Conservation (phyloP, 23 tunicate genomes). For the Trididemnum nubilum region DNA sequence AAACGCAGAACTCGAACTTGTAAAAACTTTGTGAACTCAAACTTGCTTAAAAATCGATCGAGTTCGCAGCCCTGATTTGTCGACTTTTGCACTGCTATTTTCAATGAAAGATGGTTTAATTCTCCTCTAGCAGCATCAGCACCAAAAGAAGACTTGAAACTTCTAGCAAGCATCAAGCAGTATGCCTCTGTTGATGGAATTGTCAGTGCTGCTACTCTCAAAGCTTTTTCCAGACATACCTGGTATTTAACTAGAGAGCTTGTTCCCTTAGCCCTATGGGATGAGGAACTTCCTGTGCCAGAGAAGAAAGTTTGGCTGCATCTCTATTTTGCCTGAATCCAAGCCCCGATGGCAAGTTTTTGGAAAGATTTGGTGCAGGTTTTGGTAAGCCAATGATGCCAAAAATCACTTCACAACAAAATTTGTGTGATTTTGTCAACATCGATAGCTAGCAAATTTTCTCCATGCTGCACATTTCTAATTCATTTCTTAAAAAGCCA, state of each 20-base stretch:
- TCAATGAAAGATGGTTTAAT: background rate
- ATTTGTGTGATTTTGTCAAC: background rate
- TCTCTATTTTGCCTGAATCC: background rate
- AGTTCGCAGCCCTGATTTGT: too few relatives aligned
- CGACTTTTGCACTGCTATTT: background rate
- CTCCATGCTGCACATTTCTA: background rate
- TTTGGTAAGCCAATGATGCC: background rate
- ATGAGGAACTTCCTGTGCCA: background rate
- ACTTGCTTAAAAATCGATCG: too few relatives aligned
- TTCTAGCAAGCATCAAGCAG: background rate
- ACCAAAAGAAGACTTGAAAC: background rate
- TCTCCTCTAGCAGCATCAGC: background rate
- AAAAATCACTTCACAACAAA: background rate
- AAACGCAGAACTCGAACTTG: too few relatives aligned
- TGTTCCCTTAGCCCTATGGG: too few relatives aligned
- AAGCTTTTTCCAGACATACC: too few relatives aligned
- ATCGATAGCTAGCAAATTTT: background rate
- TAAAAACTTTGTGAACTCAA: too few relatives aligned
- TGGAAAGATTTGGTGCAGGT: constrained; percentile 19
- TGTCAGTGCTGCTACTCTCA: constrained; percentile 1
- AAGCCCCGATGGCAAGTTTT: constrained; percentile 23
- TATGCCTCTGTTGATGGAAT: background rate
- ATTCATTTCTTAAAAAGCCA: background rate
- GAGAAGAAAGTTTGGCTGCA: background rate
- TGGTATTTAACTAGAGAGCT: too few relatives aligned